A percentile compares a stretch with the other conserved stretches of the same genome.
These are phyloP conservation scores for Loripinus fragilis DNA, from an alignment of 2,888 invertebrate genomes.

Conservation along the genomic window DNA sequence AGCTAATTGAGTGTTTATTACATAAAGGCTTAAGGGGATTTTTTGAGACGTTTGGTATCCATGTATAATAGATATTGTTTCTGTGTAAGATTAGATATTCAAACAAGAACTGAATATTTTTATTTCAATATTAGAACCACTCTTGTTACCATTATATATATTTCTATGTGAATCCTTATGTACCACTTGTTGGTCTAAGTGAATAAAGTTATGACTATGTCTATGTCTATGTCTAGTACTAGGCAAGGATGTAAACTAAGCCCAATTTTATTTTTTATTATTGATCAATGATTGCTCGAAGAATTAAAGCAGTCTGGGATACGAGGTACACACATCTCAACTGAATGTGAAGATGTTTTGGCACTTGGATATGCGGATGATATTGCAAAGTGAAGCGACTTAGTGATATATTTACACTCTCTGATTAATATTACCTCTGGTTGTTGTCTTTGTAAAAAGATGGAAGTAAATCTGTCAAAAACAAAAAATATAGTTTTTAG, in stretches of 20 bases:
- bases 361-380: constrained; percentile 11
- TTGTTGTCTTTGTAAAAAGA: no score
- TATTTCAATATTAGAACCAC: background rate
- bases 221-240: no score
- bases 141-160: no score
- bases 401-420: no score
- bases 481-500: no score
- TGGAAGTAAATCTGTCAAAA: no score
- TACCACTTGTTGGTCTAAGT: no score
- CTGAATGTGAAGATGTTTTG: background rate
- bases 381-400: background rate
- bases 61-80: background rate
- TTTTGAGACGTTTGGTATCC: background rate
- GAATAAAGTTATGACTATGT: no score
- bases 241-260: background rate
- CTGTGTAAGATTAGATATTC: background rate
- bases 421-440: no score
- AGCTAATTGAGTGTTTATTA: background rate
- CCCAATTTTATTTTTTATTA: background rate
- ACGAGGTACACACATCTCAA: background rate
- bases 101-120: background rate
- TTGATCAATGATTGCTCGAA: background rate
- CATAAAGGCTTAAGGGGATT: background rate
- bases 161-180: no score
- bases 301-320: background rate